These are phyloP conservation scores for Pipistrellus pygmaeus DNA, from an alignment of 2,797 vertebrate species.

Conservation along the genomic window DNA sequence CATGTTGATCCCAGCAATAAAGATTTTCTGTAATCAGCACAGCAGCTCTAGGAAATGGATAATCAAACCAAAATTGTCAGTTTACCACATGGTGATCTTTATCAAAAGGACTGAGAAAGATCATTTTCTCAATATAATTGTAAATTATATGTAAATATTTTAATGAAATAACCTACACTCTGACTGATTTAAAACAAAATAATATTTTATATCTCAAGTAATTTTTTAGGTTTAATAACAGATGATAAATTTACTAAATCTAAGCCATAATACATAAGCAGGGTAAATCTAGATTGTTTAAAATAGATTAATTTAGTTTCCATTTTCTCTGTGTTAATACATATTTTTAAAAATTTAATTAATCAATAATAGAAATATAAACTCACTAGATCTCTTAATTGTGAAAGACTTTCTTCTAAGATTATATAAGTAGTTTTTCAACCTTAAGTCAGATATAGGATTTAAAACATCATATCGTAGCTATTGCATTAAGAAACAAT, in stretches of 20 bases:
- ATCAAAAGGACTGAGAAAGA: not conserved
- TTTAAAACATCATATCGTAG: not conserved
- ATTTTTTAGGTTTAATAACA: not conserved
- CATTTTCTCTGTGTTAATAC: not conserved
- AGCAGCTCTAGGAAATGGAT: not conserved
- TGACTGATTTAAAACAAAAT: slow-evolving; percentile 26
- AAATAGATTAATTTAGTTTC: slow-evolving; percentile 16
- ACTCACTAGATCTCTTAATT: not conserved
- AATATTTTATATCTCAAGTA: not conserved
- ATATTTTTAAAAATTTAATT: not conserved
- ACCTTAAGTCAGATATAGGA: not conserved
- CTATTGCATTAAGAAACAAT: not conserved
- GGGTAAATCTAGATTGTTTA: not conserved
- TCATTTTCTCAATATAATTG: slow-evolving; percentile 14
- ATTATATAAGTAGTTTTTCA: not conserved
- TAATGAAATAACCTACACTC: not conserved
- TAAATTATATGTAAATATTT: slow-evolving; percentile 1
- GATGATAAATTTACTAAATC: not conserved
- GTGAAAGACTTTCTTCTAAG: not conserved
- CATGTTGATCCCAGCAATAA: slow-evolving; percentile 48
- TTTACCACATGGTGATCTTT: not conserved
- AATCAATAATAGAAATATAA: not conserved
- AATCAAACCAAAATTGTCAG: slow-evolving; percentile 39
- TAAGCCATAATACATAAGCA: not conserved
- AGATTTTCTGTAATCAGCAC: slow-evolving; percentile 9